These are phyloP conservation scores for Phthorimaea operculella DNA, from an alignment of 1,140 invertebrate genomes.

Conservation along the genomic window DNA sequence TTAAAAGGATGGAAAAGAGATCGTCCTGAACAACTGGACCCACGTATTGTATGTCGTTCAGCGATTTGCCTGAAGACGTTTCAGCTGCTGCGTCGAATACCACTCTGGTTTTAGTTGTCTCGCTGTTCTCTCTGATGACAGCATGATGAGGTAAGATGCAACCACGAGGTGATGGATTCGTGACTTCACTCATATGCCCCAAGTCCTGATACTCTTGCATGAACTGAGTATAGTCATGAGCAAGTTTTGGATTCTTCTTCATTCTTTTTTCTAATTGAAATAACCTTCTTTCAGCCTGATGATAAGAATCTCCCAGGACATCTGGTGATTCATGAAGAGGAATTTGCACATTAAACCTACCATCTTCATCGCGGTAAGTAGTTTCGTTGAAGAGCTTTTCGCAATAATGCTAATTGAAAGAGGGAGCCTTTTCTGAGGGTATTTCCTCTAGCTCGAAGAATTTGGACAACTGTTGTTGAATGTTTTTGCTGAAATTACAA, in stretches of 20 bases:
- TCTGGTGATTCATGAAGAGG: constrained; percentile 16
- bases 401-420: constrained; percentile 10
- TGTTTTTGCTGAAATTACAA: background rate
- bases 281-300: constrained; percentile 19
- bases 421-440: background rate
- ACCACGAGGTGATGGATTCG: background rate
- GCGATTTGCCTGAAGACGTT: constrained; percentile 30
- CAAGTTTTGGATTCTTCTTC: constrained; percentile 18
- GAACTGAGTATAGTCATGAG: constrained; percentile 30
- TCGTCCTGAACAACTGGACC: constrained; percentile 51
- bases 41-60: constrained; percentile 41
- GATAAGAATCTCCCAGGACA: constrained; percentile 19
- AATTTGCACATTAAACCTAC: constrained; percentile 25
- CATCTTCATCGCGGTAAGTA: constrained; percentile 17
- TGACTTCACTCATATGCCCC: constrained; percentile 36
- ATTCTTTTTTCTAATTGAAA: constrained; percentile 20
- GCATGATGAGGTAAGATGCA: constrained; percentile 36
- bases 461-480: constrained; percentile 6
- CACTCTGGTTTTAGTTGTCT: constrained; percentile 32
- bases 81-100: constrained; percentile 51
- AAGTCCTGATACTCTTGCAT: constrained; percentile 45
- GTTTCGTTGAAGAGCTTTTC: constrained; percentile 20
- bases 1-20: constrained; percentile 37
- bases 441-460: constrained; percentile 14
- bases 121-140: constrained; percentile 28